Evolutionary conservation across 64 coral and sea anemone species (phyloP).

Genomic region (Montipora sp.): DNA sequence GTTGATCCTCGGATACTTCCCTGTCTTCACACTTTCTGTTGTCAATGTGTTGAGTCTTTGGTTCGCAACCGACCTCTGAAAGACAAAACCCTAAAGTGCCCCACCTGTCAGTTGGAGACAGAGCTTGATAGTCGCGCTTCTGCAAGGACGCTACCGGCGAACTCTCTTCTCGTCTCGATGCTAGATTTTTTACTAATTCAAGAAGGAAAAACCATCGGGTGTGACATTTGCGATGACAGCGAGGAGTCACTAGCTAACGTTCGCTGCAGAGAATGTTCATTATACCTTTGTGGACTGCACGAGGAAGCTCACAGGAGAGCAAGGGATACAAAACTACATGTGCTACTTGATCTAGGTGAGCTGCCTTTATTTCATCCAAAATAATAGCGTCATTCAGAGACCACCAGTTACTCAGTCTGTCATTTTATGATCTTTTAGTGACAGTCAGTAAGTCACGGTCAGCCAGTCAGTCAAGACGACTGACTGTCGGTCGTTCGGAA

Average conservation of each 20-base stretch:
- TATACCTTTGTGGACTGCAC: constrained; percentile 73
- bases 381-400: neutral
- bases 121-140: constrained; percentile 32
- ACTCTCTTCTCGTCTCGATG: constrained; percentile 51
- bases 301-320: constrained; percentile 67
- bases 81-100: constrained; percentile 28
- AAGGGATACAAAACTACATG: constrained; percentile 50
- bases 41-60: constrained; percentile 52
- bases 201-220: constrained; percentile 32
- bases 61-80: constrained; percentile 37
- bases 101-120: constrained; percentile 46
- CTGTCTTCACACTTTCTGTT: constrained; percentile 73
- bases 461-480: neutral
- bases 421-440: too few species aligned
- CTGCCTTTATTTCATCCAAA: neutral
- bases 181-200: constrained; percentile 67
- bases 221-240: constrained; percentile 68
- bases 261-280: constrained; percentile 66
- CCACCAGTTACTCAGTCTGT: too few species aligned
- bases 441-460: neutral
- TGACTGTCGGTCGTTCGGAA: too few species aligned
- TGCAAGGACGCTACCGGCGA: constrained; percentile 42
- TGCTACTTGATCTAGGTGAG: constrained; percentile 45
- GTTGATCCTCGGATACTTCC: constrained; percentile 70
- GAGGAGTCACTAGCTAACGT: constrained; percentile 26